These are phyloP conservation scores for Dendroctonus ponderosae DNA, from an alignment of 1,140 invertebrate species.

Conservation along the genomic window DNA sequence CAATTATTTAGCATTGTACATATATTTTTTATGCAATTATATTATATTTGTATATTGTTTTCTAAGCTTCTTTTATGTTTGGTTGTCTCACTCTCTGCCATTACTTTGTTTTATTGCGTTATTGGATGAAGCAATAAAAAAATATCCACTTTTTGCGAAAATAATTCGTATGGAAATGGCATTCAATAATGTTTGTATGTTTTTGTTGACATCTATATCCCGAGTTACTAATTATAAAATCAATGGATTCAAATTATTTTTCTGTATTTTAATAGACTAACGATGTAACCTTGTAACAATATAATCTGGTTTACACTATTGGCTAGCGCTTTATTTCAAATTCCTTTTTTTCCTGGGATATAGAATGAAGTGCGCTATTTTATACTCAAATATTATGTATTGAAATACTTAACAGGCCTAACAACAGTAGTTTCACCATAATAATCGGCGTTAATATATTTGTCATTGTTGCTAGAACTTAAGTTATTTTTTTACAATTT, in stretches of 20 bases:
- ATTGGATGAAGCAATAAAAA: background rate
- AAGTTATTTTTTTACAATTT: constrained; percentile 89
- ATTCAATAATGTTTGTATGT: background rate
- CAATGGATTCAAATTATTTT: constrained; percentile 9
- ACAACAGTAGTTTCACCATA: too few relatives aligned
- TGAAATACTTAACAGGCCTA: too few relatives aligned
- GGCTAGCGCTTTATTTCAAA: too few relatives aligned
- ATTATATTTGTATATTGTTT: background rate
- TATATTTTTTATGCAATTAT: background rate
- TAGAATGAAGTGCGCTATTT: too few relatives aligned
- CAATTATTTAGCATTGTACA: background rate
- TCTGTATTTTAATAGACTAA: constrained; percentile 8
- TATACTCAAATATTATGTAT: too few relatives aligned
- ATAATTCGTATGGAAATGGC: background rate
- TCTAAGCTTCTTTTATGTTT: background rate
- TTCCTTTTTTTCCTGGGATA: too few relatives aligned
- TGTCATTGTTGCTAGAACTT: background rate
- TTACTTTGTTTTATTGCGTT: background rate
- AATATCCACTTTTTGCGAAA: background rate
- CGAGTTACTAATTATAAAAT: background rate
- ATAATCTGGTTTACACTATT: background rate
- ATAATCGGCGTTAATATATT: too few relatives aligned
- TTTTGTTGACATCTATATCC: background rate
- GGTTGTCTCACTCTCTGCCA: background rate
- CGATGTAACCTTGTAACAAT: constrained; percentile 10